Conservation (phyloP, 2,797 vertebrate species). For the Oryzias sinensis region DNA sequence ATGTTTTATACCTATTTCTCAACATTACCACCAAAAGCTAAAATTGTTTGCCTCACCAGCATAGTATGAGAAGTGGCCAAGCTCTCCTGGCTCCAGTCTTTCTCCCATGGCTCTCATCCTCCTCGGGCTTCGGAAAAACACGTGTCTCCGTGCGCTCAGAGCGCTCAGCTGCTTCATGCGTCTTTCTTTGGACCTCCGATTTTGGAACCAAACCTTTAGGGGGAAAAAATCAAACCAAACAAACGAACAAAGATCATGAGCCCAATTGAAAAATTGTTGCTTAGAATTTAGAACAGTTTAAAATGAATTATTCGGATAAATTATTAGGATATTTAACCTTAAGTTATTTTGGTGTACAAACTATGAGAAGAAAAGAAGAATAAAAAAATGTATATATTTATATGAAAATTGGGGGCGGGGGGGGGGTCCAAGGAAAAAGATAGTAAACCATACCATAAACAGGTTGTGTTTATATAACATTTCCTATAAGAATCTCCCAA, state of each 20-base stretch:
- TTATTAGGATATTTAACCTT: no score
- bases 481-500: no score
- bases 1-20: not conserved
- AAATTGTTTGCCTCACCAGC: constrained; percentile 79
- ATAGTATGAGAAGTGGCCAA: constrained; percentile 92
- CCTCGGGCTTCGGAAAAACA: constrained; percentile 91
- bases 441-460: no score
- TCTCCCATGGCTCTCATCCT: constrained; percentile 88
- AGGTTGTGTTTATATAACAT: no score
- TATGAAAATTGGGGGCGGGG: no score
- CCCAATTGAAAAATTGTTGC: not conserved
- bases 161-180: constrained; percentile 96
- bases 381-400: no score
- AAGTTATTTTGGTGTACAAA: no score
- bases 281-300: no score
- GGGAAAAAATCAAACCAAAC: not conserved
- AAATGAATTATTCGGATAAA: no score
- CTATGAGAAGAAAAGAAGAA: no score
- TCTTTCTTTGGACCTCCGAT: constrained; percentile 92
- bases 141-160: constrained; percentile 86
- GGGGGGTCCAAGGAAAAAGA: no score
- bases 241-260: not conserved
- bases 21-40: not conserved
- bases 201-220: constrained; percentile 95
- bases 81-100: constrained; percentile 86